phyloP scores from a whole-genome alignment of 2,113 vertebrate species.

The Xerus inauris region DNA sequence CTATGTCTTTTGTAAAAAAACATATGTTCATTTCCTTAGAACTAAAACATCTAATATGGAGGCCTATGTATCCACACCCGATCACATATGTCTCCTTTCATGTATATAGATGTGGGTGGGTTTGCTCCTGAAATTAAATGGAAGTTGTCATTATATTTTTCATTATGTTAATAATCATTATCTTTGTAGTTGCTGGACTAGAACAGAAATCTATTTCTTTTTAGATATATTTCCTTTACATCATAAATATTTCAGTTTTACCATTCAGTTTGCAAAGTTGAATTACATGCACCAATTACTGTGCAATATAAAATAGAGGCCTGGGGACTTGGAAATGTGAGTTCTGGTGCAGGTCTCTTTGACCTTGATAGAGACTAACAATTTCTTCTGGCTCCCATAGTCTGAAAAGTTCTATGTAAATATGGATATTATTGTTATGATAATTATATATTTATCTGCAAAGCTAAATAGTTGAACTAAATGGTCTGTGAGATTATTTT shows the following conservation, averaged over 20 bases:
- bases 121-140: constrained; percentile 53
- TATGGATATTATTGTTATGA: neutral
- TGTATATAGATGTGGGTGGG: neutral
- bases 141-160: constrained; percentile 19
- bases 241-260: constrained; percentile 21
- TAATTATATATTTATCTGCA: neutral
- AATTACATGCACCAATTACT: neutral
- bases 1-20: constrained; percentile 23
- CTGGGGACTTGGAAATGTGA: neutral
- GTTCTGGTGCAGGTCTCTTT: neutral
- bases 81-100: neutral
- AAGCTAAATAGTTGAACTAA: neutral
- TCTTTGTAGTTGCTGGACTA: neutral
- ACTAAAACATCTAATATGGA: neutral
- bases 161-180: constrained; percentile 5
- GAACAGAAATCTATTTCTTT: constrained; percentile 29
- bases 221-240: constrained; percentile 29
- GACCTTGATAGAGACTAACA: neutral
- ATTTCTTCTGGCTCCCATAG: neutral
- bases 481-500: neutral
- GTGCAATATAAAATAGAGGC: neutral
- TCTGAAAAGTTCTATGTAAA: neutral
- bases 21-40: constrained; percentile 23
- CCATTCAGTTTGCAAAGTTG: neutral
- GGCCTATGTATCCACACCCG: neutral